A percentile compares a stretch with the other conserved stretches of the same genome.
Conservation (phyloP, 92 coral and sea anemone species). For the Pocillopora meandrina region DNA sequence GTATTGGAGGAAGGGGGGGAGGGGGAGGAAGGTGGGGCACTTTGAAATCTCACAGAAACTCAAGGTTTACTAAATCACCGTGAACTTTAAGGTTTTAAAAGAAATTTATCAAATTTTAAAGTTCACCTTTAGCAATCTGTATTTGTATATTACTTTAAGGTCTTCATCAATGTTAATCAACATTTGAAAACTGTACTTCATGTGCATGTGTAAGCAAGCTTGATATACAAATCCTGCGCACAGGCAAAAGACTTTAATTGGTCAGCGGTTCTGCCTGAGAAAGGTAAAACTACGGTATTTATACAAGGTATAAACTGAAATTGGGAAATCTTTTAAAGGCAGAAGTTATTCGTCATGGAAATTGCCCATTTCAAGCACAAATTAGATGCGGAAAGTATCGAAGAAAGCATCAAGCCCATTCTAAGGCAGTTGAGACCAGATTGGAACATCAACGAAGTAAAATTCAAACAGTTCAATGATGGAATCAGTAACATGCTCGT, state of each 20-base stretch:
- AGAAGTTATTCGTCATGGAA: slow-evolving; percentile 30
- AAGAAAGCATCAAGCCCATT: slow-evolving; percentile 67
- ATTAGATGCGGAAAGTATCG: slow-evolving; percentile 71
- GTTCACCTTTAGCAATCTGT: too few species aligned
- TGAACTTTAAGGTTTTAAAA: too few species aligned
- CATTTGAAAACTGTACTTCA: too few species aligned
- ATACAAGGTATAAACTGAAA: not conserved
- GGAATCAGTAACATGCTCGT: slow-evolving; percentile 96
- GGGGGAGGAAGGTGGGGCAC: too few species aligned
- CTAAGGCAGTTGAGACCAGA: slow-evolving; percentile 72
- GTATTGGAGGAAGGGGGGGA: too few species aligned
- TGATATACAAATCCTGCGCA: not conserved
- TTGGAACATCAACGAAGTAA: slow-evolving; percentile 64
- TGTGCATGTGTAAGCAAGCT: too few species aligned
- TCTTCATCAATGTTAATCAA: too few species aligned
- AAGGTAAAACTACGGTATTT: not conserved
- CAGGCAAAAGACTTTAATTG: not conserved
- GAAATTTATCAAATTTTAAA: too few species aligned
- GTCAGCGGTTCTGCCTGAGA: not conserved
- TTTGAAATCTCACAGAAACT: too few species aligned
- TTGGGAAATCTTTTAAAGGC: not conserved
- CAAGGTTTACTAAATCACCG: too few species aligned
- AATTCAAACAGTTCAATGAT: slow-evolving; percentile 79
- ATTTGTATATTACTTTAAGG: too few species aligned
- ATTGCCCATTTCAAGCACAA: slow-evolving; percentile 72